These are phyloP conservation scores for Psittacula echo DNA, from an alignment of 2,797 vertebrate genomes.

Conservation along the genomic window DNA sequence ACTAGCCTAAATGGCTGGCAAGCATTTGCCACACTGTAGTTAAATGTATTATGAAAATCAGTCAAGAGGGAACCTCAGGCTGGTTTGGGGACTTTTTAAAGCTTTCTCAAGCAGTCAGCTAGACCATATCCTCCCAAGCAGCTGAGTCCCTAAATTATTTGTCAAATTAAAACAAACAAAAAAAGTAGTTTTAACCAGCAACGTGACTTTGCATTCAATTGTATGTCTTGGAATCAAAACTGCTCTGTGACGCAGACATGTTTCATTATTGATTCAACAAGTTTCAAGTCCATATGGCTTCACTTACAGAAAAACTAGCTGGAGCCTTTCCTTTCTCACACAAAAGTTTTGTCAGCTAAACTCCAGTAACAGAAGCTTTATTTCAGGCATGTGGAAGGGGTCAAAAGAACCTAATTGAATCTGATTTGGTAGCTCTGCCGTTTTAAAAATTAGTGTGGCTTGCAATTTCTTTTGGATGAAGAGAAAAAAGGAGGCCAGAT, in stretches of 20 bases:
- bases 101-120: background rate
- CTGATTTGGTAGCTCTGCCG: conserved; percentile 19
- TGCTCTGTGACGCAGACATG: conserved; percentile 35
- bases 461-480: conserved; percentile 12
- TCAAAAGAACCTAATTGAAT: conserved; percentile 34
- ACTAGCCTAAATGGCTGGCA: background rate
- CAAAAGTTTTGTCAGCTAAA: conserved; percentile 53
- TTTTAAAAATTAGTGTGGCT: conserved; percentile 9
- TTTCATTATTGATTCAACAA: conserved; percentile 62
- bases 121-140: background rate
- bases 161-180: background rate
- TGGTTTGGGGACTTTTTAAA: background rate
- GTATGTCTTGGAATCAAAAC: conserved; percentile 46
- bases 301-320: conserved; percentile 52
- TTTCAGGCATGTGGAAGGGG: conserved; percentile 24
- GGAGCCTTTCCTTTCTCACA: conserved; percentile 40
- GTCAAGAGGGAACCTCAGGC: background rate
- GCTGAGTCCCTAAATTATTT: background rate
- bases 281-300: conserved; percentile 62
- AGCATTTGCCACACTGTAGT: background rate
- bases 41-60: background rate
- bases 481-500: background rate
- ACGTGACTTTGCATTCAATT: conserved; percentile 32
- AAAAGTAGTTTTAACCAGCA: background rate
- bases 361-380: conserved; percentile 39